These are phyloP conservation scores for Rallus crepitans DNA, from an alignment of 2,797 vertebrate genomes.

Conservation along the genomic window DNA sequence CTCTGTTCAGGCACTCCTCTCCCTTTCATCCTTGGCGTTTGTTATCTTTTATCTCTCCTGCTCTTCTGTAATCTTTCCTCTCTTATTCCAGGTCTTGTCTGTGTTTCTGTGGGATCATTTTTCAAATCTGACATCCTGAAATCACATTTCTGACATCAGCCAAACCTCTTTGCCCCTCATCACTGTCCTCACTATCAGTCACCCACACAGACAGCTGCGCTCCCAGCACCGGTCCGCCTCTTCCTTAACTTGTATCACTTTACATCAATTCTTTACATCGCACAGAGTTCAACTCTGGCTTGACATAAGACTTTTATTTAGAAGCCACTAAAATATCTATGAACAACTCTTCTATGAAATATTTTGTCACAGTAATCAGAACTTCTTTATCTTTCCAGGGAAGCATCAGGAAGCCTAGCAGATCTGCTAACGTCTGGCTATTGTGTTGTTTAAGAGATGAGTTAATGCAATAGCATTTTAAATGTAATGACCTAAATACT, in stretches of 20 bases:
- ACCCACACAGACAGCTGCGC: neutral
- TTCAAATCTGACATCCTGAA: neutral
- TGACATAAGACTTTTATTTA: neutral
- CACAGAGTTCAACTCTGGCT: neutral
- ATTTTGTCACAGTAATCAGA: neutral
- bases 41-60: neutral
- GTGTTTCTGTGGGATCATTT: neutral
- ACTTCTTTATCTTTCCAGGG: constrained; percentile 1
- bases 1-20: neutral
- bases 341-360: neutral
- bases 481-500: constrained; percentile 56
- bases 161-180: neutral
- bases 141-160: neutral
- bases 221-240: rapidly evolving
- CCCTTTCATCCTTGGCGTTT: neutral
- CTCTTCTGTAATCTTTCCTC: neutral
- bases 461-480: constrained; percentile 42
- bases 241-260: neutral
- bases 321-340: neutral
- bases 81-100: neutral
- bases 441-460: constrained; percentile 42
- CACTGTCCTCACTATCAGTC: neutral
- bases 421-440: neutral
- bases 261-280: neutral
- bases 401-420: neutral